Percentiles rank a stretch among this genome's conserved stretches.
phyloP scores from a whole-genome alignment of 2,113 vertebrate species.

The Danio rerio region GRCz12tu NC_133181.1:1124501-1125000 shows the following conservation, averaged over 20 bases:
- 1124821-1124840: slow-evolving; percentile 95
- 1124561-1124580: slow-evolving; percentile 80
- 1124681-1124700: slow-evolving; percentile 96
- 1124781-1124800: slow-evolving; percentile 89
- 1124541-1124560: slow-evolving; percentile 96
- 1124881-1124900: slow-evolving; percentile 55
- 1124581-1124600: slow-evolving; percentile 92
- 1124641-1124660: slow-evolving; percentile 92
- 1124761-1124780: slow-evolving; percentile 97
- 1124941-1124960: slow-evolving; percentile 56
- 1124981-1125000: slow-evolving; percentile 18
- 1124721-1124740: slow-evolving; percentile 99
- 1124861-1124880: slow-evolving; percentile 57
- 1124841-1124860: slow-evolving; percentile 54
- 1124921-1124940: slow-evolving; percentile 59
- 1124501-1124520: slow-evolving; percentile 97
- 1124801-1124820: slow-evolving; percentile 89
- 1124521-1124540: slow-evolving; percentile 98
- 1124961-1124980: slow-evolving; percentile 44
- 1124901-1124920: slow-evolving; percentile 57
- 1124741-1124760: slow-evolving; percentile 99
- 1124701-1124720: slow-evolving; percentile 91
- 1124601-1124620: slow-evolving; percentile 84
- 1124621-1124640: slow-evolving; percentile 89
- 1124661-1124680: slow-evolving; percentile 98